Conservation (phyloP, 1,140 invertebrate genomes). For the Temnothorax nylanderi region DNA sequence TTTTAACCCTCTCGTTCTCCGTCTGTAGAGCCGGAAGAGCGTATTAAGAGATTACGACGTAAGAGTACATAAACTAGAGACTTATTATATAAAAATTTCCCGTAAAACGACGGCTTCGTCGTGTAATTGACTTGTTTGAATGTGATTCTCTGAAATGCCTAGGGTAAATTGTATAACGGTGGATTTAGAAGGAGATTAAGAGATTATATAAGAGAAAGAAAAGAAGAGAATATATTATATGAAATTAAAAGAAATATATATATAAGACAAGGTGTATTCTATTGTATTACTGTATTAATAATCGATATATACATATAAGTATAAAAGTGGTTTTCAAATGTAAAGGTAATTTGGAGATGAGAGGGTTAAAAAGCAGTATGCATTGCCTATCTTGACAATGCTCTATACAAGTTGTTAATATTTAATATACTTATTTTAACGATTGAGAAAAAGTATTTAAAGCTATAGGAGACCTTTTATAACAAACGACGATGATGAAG, state of each 20-base stretch:
- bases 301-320: neutral
- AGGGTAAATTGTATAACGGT: slow-evolving; percentile 36
- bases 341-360: slow-evolving; percentile 21
- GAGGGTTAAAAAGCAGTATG: slow-evolving; percentile 24
- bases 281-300: slow-evolving; percentile 38
- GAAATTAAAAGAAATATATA: slow-evolving; percentile 38
- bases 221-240: slow-evolving; percentile 45
- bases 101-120: slow-evolving; percentile 5
- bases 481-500: neutral
- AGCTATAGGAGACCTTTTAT: neutral
- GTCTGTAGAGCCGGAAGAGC: neutral
- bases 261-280: slow-evolving; percentile 4
- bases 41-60: neutral
- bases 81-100: slow-evolving; percentile 18
- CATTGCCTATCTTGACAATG: neutral
- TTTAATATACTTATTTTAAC: slow-evolving; percentile 5
- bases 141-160: slow-evolving; percentile 49
- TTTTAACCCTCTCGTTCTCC: slow-evolving; percentile 38
- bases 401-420: neutral
- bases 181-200: neutral
- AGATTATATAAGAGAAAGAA: slow-evolving; percentile 32
- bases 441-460: neutral
- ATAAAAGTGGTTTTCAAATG: slow-evolving; percentile 14
- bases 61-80: slow-evolving; percentile 42
- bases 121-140: slow-evolving; percentile 48